Percentiles rank a stretch among this genome's conserved stretches.
phyloP scores from a whole-genome alignment of 2,888 invertebrate species.

The Cephus rjabovi region DNA sequence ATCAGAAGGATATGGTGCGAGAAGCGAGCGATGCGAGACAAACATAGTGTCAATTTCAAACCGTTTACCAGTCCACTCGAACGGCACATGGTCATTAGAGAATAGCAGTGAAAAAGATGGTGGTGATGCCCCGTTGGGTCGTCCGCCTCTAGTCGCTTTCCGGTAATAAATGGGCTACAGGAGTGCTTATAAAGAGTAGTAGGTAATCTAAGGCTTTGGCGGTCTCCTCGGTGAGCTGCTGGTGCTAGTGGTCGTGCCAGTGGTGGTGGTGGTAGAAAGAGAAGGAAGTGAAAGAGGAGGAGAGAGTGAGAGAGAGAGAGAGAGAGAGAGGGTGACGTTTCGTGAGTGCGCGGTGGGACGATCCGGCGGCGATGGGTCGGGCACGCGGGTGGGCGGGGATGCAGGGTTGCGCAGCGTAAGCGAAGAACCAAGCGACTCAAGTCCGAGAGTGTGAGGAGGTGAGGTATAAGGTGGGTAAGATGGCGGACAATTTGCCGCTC shows the following conservation, averaged over 20 bases:
- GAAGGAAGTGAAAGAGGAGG: conserved; percentile 3
- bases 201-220: conserved; percentile 64
- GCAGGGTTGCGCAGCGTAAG: conserved; percentile 11
- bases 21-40: not conserved
- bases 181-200: conserved; percentile 65
- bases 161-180: conserved; percentile 63
- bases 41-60: too few relatives aligned
- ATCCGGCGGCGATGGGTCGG: too few relatives aligned
- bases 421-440: too few relatives aligned
- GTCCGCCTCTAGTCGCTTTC: not conserved
- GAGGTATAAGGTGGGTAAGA: conserved; percentile 66
- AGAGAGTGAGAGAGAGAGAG: conserved; percentile 15
- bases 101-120: too few relatives aligned
- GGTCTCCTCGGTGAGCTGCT: conserved; percentile 37
- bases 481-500: conserved; percentile 67
- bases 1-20: not conserved
- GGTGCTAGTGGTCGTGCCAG: conserved; percentile 2
- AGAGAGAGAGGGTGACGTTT: conserved; percentile 13
- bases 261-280: conserved; percentile 3
- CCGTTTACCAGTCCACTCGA: too few relatives aligned
- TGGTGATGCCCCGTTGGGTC: too few relatives aligned
- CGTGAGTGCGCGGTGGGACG: too few relatives aligned
- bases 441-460: conserved; percentile 56
- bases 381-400: conserved; percentile 15
- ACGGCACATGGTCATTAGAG: too few relatives aligned